Base-by-base conservation (phyloP, 2,797 vertebrate genomes). In the Choloepus didactylus region DNA sequence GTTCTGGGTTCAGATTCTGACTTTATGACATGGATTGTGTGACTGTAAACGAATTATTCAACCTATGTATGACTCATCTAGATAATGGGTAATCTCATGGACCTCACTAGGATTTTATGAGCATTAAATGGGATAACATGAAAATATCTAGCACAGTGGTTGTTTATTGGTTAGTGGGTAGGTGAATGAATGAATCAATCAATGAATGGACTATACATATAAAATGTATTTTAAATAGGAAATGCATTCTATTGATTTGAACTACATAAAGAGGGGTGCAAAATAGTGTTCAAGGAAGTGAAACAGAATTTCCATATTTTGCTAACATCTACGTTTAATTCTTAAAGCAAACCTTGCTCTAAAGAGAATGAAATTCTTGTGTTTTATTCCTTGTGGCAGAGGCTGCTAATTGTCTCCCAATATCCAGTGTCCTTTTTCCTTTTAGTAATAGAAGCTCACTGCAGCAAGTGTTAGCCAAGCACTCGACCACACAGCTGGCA, bases 161-260 rank as follows among this genome's bases (percentile, higher is more conserved):
- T 19, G 4, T 23, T 21, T 7, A 1, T 51, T 4, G 12, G 12
- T 56, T 29, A 66, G 31, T 29, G 62, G 14, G 18, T 2, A 12
- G 35, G 0, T 5, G 3, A 21, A 44, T 23, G 9, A 8, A 29
- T 73, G 11, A 29, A 23, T 0, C 6, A 15, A n/a, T 66, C 31
- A 66, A 29, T 0, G 23, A 15, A 4, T 2, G 23, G 41, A 6
- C 66, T 6, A 8, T 3, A 2, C 19, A 3, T 19, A 11, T 0
- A 51, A 31, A 16, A 38, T 7, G 35, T 1, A 11, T 3, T 0
- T 46, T 31, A 4, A 19, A 35, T 0, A 16, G 66, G n/a, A 51
- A 12, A 19, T 0, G 4, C 3, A 9, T 69, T 9, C 6, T 9
- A 5, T 46, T 46, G 5, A 23, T 4, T 35, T 6, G 19, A 51